Base-by-base conservation (phyloP, 2,888 invertebrate species). In the Netelia inedita region DNA sequence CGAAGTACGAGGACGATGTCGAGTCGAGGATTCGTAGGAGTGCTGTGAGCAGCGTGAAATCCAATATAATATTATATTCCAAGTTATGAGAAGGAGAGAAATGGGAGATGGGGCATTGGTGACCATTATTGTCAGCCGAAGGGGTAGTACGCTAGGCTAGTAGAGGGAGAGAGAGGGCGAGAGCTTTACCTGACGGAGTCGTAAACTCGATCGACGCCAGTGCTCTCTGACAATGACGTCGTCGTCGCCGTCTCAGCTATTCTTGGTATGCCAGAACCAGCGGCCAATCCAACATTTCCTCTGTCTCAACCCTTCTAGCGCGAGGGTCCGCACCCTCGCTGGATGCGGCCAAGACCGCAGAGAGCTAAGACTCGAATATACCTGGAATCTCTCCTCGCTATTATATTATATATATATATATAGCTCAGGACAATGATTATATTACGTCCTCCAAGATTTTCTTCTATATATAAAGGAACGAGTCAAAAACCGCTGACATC, bases 71-170 rank as follows among this genome's bases (percentile, higher is more conserved):
- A 72, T 78, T 78, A 66, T 83, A 84, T 82, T 72, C 66, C 21
- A 66, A 74, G 65, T 81, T 81, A 53, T 74, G 57, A 50, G 41
- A 61, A 14, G 16, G 61, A 69, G 78, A 28, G 63, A 65, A 43
- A 75, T 57, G 50, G 50, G 43, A 59, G 68, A 43, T 28, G 23
- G 14, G 9, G 8, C 73, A 82, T 79, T 74, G 59, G 63, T 86
- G 87, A 89, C 88, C 87, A 89, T 90, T 90, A 89, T 88, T 84
- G 85, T 83, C 87, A 88, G 88, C 80, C 83, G 73, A 28, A 28
- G 28, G 28, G 28, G 28, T 5, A 28, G 28, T 23, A 23, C 23
- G 23, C 23, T 2, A 23, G 23, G 2, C 23, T 2, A 23, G 23
- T 23, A 23, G 28, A 28, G 28, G 5, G 23, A 23, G 23, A 23